Evolutionary conservation across 2,888 invertebrate species (phyloP), one percentile per base, ranked within the genome.

Genomic region (Chymomyza fuscimana): DNA sequence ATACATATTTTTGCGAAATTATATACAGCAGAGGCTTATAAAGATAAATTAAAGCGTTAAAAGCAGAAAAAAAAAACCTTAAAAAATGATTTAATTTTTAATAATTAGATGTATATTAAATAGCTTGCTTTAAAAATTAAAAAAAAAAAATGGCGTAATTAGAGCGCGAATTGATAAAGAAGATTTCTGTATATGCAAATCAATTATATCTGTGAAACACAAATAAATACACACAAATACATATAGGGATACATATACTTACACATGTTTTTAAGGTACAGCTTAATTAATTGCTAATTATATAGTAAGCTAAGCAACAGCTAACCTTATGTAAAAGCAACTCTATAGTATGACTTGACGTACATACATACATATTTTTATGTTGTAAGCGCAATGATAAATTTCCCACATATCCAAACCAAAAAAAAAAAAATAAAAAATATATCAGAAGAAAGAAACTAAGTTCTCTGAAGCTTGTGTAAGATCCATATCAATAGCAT

Each of bases 1-100:
- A 61, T 32, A 70, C 74, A 80, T 87, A 89, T 88, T 89, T 88
- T 88, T 88, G 88, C 84, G 87, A 89, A 80, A 86, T 83, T 76
- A 77, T 88, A 87, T 87, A 85, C 81, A 83, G 71, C 69, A 78
- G 63, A 63, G 12, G 52, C 52, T 54, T 58, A 66, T 65, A 32
- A 65, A 29, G 9, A 36, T 15, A 19, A 25, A 52, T 19, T 40
- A 40, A 72, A 46, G 40, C 12, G 12, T 12, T 46, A 3, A 10
- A 46, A 7, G 40, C 40, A n/a, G n/a, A 32, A 32, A 36, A 66
- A 56, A 61, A 61, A 58, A 67, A 65, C 16, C 10, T 51, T 36
- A n/a, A 65, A 74, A 68, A 64, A 40, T 63, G 62, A 59, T 65
- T 62, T 50, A 66, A 64, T 65, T 74, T 63, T 70, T 60, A 66